Conservation (phyloP, 2,113 vertebrate species). For the Alexandromys fortis region DNA sequence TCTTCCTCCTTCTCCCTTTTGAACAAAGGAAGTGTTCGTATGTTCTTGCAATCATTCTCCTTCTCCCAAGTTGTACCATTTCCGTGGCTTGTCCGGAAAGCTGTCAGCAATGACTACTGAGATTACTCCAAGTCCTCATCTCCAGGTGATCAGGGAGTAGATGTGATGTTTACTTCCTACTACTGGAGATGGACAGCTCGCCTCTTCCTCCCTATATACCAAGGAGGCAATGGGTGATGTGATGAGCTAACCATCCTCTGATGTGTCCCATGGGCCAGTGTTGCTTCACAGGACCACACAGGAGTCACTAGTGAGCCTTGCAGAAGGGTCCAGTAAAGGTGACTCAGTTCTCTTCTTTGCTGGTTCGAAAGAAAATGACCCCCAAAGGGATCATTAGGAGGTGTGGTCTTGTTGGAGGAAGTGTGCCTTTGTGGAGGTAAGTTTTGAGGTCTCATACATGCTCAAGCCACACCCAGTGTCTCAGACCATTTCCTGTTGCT, state of each 20-base stretch:
- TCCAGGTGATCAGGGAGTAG: neutral
- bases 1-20: neutral
- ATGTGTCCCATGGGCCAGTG: accelerated
- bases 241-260: neutral
- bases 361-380: neutral
- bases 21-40: neutral
- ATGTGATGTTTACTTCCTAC: accelerated
- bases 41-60: neutral
- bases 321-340: too few species aligned
- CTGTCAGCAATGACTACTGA: too few species aligned
- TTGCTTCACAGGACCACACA: neutral
- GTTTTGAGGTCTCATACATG: neutral
- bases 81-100: neutral
- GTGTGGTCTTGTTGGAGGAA: neutral
- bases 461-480: neutral
- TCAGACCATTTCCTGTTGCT: neutral
- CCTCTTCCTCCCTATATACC: accelerated
- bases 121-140: neutral
- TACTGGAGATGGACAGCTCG: neutral
- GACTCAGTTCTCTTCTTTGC: neutral
- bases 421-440: neutral
- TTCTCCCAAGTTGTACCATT: neutral
- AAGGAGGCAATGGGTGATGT: neutral
- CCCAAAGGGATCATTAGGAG: neutral
- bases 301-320: neutral